These are phyloP conservation scores for Serrognathus titanus DNA, from an alignment of 2,888 invertebrate genomes.

Conservation along the genomic window DNA sequence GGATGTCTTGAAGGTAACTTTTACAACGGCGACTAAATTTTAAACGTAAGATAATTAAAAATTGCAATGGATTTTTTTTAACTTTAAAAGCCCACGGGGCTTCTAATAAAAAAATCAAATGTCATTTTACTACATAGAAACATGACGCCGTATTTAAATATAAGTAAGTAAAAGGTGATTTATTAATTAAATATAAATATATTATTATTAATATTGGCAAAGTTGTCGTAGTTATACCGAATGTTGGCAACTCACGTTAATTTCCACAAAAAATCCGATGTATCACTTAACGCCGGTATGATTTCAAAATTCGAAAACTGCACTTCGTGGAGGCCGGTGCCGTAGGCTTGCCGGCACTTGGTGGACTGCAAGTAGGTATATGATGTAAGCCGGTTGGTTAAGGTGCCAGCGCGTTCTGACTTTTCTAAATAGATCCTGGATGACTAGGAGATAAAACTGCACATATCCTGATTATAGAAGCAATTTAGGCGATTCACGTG, in stretches of 20 bases:
- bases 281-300: not conserved
- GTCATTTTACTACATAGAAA: too few relatives aligned
- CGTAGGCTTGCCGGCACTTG: slow-evolving; percentile 1
- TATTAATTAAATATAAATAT: too few relatives aligned
- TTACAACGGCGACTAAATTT: too few relatives aligned
- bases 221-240: not conserved
- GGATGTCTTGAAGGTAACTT: too few relatives aligned
- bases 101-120: too few relatives aligned
- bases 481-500: too few relatives aligned
- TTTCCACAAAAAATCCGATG: not conserved
- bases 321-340: not conserved
- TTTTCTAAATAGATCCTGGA: slow-evolving; percentile 1
- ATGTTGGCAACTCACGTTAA: slow-evolving; percentile 1
- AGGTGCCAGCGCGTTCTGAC: slow-evolving; percentile 2
- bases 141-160: too few relatives aligned
- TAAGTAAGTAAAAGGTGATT: too few relatives aligned
- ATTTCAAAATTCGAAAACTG: not conserved
- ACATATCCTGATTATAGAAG: not conserved
- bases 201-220: too few relatives aligned
- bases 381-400: not conserved
- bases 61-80: too few relatives aligned
- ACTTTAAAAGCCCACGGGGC: too few relatives aligned
- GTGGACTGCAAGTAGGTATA: slow-evolving; percentile 1
- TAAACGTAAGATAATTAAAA: too few relatives aligned
- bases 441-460: slow-evolving; percentile 1